Percentiles rank a stretch among this genome's conserved stretches.
phyloP scores from a whole-genome alignment of 2,113 vertebrate species.

The Equus przewalskii region DNA sequence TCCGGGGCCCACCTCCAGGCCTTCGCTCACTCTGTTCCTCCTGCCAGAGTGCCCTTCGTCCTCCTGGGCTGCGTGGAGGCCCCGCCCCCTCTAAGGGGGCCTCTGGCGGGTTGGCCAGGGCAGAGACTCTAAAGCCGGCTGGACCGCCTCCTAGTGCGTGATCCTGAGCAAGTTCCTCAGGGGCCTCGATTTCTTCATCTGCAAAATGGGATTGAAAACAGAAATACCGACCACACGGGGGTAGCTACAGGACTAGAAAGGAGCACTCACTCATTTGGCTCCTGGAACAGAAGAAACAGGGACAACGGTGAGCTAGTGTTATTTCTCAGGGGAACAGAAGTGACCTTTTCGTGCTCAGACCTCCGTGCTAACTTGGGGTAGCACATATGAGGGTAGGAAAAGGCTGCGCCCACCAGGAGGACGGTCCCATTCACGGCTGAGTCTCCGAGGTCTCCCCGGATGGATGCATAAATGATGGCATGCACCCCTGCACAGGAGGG shows the following conservation, averaged over 20 bases:
- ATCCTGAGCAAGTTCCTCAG: neutral
- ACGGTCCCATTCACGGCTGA: neutral
- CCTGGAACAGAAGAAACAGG: neutral
- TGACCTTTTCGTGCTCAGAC: rapidly evolving
- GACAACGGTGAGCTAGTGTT: neutral
- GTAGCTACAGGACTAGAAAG: neutral
- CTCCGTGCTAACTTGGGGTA: neutral
- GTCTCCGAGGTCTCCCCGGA: neutral
- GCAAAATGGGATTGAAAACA: neutral
- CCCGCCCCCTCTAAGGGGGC: neutral
- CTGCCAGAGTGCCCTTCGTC: neutral
- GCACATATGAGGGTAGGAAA: rapidly evolving
- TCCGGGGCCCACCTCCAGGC: neutral
- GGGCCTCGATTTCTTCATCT: neutral
- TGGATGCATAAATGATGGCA: rapidly evolving
- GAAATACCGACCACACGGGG: neutral
- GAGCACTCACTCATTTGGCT: neutral
- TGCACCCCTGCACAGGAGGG: neutral
- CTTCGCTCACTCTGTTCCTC: neutral
- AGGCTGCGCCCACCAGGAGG: neutral
- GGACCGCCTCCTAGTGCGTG: rapidly evolving
- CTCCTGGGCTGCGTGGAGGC: too few species aligned
- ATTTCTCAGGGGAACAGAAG: neutral
- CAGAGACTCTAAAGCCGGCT: neutral
- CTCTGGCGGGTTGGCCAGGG: neutral